Conservation (phyloP, 2,888 invertebrate genomes). For the Polyommatus icarus region DNA sequence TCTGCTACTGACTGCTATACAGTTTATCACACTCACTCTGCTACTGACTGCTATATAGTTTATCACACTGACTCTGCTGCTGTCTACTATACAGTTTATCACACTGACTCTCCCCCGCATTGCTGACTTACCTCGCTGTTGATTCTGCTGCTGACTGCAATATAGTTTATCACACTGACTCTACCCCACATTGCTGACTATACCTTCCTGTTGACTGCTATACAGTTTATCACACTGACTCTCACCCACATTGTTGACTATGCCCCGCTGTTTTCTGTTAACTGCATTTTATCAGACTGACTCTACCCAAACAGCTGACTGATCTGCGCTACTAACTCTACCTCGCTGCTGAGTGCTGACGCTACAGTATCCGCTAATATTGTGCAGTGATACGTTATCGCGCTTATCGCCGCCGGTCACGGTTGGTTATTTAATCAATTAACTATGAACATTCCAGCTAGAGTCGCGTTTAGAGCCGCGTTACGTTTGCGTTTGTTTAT, state of each 20-base stretch:
- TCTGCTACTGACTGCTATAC: no score
- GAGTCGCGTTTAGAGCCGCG: neutral
- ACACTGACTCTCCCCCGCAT: neutral
- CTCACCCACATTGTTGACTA: neutral
- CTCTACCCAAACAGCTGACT: neutral
- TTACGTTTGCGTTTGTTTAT: neutral
- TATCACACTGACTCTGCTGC: no score
- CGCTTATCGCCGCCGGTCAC: slow-evolving; percentile 48
- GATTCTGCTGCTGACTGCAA: neutral
- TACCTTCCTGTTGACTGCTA: neutral
- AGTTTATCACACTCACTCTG: no score
- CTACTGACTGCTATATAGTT: no score
- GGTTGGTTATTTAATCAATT: slow-evolving; percentile 49
- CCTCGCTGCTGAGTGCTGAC: slow-evolving; percentile 1
- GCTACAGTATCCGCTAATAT: slow-evolving; percentile 54
- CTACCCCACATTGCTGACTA: neutral
- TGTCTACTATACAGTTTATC: neutral
- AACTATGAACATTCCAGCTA: slow-evolving; percentile 26
- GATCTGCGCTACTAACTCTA: neutral
- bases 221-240: neutral
- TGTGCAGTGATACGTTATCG: slow-evolving; percentile 56
- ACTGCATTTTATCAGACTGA: neutral
- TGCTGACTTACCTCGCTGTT: neutral
- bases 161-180: neutral
- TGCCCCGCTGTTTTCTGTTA: neutral